Evolutionary conservation across 2,113 vertebrate genomes (phyloP).

Genomic region (Anhinga rufa): DNA sequence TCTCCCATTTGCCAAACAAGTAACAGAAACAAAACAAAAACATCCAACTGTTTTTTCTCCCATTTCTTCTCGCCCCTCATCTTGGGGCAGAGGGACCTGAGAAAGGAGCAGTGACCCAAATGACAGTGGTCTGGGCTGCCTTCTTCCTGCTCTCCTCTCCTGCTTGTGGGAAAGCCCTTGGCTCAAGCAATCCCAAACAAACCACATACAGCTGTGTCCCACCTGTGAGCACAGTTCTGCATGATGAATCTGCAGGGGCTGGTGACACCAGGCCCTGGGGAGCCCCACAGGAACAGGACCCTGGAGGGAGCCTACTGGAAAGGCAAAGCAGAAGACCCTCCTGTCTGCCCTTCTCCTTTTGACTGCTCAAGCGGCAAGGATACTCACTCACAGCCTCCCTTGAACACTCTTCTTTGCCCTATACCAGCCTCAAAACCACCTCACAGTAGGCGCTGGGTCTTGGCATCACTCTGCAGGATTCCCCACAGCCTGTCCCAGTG

Average conservation of each 20-base stretch:
- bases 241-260: not conserved
- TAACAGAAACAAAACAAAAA: not conserved
- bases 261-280: not conserved
- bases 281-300: not conserved
- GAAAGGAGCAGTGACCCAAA: not conserved
- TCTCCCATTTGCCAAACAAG: not conserved
- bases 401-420: not conserved
- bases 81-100: not conserved
- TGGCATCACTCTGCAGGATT: accelerated
- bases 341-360: not conserved
- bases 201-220: not conserved
- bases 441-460: not conserved
- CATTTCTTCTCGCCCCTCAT: not conserved
- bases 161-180: not conserved
- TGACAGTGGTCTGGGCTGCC: not conserved
- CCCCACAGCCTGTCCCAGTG: not conserved
- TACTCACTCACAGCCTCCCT: not conserved
- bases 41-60: not conserved
- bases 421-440: not conserved
- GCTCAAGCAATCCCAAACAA: not conserved
- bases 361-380: not conserved
- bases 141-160: not conserved
- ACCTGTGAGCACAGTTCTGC: not conserved
- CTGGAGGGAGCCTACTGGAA: not conserved
- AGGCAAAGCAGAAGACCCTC: not conserved